Base-by-base conservation (phyloP, 1,140 invertebrate genomes). In the Magallana ariakensis region DNA sequence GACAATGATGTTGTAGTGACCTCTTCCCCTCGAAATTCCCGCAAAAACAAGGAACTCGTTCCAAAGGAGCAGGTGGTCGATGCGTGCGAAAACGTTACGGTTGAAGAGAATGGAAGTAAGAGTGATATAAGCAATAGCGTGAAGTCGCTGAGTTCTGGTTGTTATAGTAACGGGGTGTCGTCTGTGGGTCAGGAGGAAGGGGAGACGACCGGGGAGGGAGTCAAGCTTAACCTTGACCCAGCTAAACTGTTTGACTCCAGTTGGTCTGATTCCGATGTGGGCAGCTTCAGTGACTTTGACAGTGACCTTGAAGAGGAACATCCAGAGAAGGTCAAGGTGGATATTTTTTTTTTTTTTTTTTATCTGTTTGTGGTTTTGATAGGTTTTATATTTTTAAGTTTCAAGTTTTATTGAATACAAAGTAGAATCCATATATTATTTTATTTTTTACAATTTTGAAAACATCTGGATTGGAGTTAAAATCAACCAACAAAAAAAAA, bases 261-360 rank as follows among this genome's bases (percentile, higher is more conserved):
- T 87, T 93, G 92, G 92, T 92, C 92, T 0, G 91, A 92, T 58
- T 91, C 91, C 1, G 92, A 93, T 46, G 89, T 84, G 54, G 85
- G 82, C 53, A 82, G 80, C 82, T 60, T 70, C 75, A 87, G 82
- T 89, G 85, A 87, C 22, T 83, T 75, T 84, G 85, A 87, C 33
- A 90, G 88, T 88, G 89, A 90, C 62, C 70, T 66, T 7, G 89
- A 91, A 53, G 84, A 87, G 9, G 85, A 85, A 16, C 62, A 85
- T 15, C 46, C 62, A 53, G 84, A 83, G 57, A 89, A 80, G 80
- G 81, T 87, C 70, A 90, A 57, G 62, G 66, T 26, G 66, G 66
- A 26, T 13, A 26, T 26, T 26, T 11, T 75, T 26, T 26, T 75
- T n/a, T n/a, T n/a, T 75, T 33, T 26, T 10, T 75, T 26, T n/a